These are phyloP conservation scores for Zophobas atratus DNA, from an alignment of 1,140 invertebrate species.

Conservation along the genomic window DNA sequence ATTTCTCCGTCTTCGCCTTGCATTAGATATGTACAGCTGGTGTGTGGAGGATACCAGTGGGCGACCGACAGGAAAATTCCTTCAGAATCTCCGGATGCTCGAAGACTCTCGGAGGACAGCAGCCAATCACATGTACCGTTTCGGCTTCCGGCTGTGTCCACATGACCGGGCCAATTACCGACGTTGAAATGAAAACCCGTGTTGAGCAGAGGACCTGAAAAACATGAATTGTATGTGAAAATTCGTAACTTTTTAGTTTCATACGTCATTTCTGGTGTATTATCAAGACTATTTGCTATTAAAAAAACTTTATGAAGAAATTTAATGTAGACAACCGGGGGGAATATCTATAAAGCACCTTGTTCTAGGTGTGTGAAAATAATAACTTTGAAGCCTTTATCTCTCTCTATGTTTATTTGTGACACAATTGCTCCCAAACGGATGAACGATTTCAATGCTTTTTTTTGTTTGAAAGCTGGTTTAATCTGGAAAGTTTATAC, in stretches of 20 bases:
- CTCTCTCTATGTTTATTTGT: too few relatives aligned
- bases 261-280: not conserved
- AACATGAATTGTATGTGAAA: constrained; percentile 1
- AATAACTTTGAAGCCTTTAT: too few relatives aligned
- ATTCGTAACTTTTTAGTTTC: not conserved
- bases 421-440: too few relatives aligned
- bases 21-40: constrained; percentile 91
- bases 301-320: not conserved
- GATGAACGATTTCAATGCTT: too few relatives aligned
- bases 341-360: too few relatives aligned
- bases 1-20: constrained; percentile 88
- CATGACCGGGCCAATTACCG: constrained; percentile 92
- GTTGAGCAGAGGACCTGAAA: constrained; percentile 85
- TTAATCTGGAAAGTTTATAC: too few relatives aligned
- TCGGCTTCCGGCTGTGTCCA: constrained; percentile 86
- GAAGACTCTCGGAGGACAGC: constrained; percentile 84
- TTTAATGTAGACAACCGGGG: too few relatives aligned
- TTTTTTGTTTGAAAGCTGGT: too few relatives aligned
- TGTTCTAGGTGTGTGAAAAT: too few relatives aligned
- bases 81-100: constrained; percentile 82
- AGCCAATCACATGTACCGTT: constrained; percentile 91
- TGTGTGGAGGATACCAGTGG: constrained; percentile 94
- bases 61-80: constrained; percentile 92
- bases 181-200: constrained; percentile 96
- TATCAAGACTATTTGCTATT: not conserved